Evolutionary conservation across 1,140 invertebrate genomes (phyloP).

Genomic region (Caenorhabditis briggsae): DNA sequence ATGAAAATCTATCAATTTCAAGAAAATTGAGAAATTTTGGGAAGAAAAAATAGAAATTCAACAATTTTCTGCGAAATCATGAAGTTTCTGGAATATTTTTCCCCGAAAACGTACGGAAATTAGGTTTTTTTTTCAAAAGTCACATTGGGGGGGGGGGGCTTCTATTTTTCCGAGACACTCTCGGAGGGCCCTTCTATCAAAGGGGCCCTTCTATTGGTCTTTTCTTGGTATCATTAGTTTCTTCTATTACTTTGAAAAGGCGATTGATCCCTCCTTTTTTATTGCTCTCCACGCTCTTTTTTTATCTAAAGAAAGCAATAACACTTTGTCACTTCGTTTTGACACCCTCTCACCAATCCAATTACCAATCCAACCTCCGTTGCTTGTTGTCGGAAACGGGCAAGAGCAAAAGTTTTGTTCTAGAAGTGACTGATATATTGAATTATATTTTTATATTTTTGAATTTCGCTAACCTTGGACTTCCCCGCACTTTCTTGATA

Average conservation of each 20-base stretch:
- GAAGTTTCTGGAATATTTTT: too few relatives aligned
- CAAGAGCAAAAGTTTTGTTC: background rate
- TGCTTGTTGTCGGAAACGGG: background rate
- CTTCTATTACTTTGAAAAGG: background rate
- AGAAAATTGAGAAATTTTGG: too few relatives aligned
- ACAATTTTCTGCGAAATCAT: too few relatives aligned
- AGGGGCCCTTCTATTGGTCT: too few relatives aligned
- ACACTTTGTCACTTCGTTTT: conserved; percentile 38
- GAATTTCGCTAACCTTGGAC: background rate
- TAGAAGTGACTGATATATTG: background rate
- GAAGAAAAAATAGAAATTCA: too few relatives aligned
- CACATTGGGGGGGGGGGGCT: too few relatives aligned
- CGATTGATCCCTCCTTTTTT: background rate
- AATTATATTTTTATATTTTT: background rate
- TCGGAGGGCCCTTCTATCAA: too few relatives aligned
- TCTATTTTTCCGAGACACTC: too few relatives aligned
- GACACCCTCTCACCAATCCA: conserved; percentile 44
- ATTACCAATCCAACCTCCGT: background rate
- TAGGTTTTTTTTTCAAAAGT: too few relatives aligned
- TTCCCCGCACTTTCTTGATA: background rate
- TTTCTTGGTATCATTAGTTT: too few relatives aligned
- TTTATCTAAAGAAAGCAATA: background rate
- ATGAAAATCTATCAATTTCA: too few relatives aligned
- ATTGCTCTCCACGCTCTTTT: background rate
- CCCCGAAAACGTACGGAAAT: too few relatives aligned